A percentile compares a stretch with the other conserved stretches of the same genome.
phyloP scores from a whole-genome alignment of 2,113 vertebrate species.

The Callocephalon fimbriatum region DNA sequence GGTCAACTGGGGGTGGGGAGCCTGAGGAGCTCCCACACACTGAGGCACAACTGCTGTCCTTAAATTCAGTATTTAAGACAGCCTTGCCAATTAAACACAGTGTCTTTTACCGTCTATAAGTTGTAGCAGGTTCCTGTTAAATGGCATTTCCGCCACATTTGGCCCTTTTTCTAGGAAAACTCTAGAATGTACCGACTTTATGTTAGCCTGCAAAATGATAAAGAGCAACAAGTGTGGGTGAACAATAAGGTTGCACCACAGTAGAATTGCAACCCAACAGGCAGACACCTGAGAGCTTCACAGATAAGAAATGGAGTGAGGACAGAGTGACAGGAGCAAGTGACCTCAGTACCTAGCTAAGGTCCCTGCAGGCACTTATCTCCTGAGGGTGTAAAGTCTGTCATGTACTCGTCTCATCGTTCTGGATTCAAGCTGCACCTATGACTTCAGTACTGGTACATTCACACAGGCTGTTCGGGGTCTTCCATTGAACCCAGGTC shows the following conservation, averaged over 20 bases:
- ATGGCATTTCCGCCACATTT: neutral
- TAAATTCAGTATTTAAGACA: neutral
- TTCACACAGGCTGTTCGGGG: neutral
- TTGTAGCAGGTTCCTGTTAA: neutral
- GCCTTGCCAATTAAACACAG: neutral
- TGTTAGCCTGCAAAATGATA: neutral
- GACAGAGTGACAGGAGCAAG: neutral
- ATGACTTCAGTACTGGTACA: neutral
- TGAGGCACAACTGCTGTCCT: neutral
- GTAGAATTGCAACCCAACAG: neutral
- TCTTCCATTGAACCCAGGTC: neutral
- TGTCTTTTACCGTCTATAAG: neutral
- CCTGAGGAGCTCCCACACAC: neutral
- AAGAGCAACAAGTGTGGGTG: accelerated
- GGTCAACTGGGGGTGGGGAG: neutral
- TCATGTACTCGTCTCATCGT: neutral
- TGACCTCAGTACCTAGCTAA: neutral
- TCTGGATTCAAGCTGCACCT: neutral
- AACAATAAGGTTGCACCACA: neutral
- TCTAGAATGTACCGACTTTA: neutral
- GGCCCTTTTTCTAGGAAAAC: neutral
- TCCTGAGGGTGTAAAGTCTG: neutral
- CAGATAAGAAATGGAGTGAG: neutral
- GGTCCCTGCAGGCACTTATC: neutral
- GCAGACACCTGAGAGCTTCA: neutral